A percentile compares a stretch with the other conserved stretches of the same genome.
Conservation (phyloP, 1,140 invertebrate genomes). For the Halesus radiatus region DNA sequence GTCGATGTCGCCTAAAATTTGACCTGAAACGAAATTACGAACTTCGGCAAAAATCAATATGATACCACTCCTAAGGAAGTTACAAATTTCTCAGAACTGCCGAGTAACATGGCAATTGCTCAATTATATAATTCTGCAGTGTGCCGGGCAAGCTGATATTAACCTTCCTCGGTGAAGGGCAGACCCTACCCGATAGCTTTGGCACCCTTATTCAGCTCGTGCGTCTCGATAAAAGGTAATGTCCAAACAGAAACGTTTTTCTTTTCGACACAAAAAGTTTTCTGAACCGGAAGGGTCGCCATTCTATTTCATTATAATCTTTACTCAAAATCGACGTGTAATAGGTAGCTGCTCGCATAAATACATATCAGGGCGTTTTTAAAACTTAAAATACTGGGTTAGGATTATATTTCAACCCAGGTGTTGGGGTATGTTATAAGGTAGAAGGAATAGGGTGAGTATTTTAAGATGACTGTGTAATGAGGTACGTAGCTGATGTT, state of each 20-base stretch:
- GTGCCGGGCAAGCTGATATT: not conserved
- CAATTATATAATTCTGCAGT: not conserved
- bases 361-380: not conserved
- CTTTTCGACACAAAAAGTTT: conserved; percentile 15
- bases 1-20: conserved; percentile 8
- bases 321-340: not conserved
- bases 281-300: not conserved
- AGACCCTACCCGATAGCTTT: not conserved
- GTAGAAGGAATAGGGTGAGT: no score
- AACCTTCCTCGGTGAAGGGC: not conserved
- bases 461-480: no score
- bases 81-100: not conserved
- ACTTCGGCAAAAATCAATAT: not conserved
- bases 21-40: conserved; percentile 9
- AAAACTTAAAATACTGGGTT: no score
- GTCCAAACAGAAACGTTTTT: conserved; percentile 27
- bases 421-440: no score
- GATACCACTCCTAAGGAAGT: not conserved
- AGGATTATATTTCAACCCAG: no score
- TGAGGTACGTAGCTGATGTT: no score
- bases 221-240: conserved; percentile 12
- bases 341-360: not conserved
- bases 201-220: conserved; percentile 2
- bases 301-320: not conserved
- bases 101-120: not conserved